Base-by-base conservation (phyloP, 2,797 vertebrate genomes). In the Microchirus variegatus region DNA sequence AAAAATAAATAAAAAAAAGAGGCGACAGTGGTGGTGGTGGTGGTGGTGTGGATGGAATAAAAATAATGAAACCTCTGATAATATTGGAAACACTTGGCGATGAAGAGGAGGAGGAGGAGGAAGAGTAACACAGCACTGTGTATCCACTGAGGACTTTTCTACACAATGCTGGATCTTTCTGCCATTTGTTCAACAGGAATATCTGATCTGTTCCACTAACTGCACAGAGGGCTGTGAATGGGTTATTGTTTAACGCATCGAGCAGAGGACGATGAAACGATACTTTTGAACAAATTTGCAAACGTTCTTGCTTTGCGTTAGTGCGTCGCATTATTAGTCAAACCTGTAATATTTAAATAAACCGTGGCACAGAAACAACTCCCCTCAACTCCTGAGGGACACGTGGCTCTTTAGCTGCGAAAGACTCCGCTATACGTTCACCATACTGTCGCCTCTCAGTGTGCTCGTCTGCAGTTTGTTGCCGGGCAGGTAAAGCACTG, bases 41-140 rank as follows among this genome's bases (percentile, higher is more conserved):
- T 59, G 22, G 22, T 22, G 73, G 15, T 42, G 69, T 56, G 71
- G 59, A 79, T 67, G 79, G 53, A 79, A 82, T 63, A 70, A 83
- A 83, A 83, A 70, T 51, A 78, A 85, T 74, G 73, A 79, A 81
- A 77, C 42, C 59, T 42, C 59, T 44, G 52, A 78, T 72, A 63
- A 58, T 67, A 83, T 40, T 80, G 77, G 73, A 78, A 84, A 77
- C 63, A 62, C 47, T 67, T 38, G 42, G 54, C 67, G 51, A 43
- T 7, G 64, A 67, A 63, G 64, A 73, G 41, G 65, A 66, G 40
- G 41, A 42, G 10, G 59, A 38, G 16, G 59, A 63, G 31, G 56
- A 10, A 59, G 53, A 63, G 19, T 49, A 64, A 59, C 50, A 67
- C 50, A 67, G 52, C 43, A 40, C 31, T 31, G 48, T 62, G 40